Conservation (phyloP, 2,797 vertebrate species). For the Rhodeus uyekii region DNA sequence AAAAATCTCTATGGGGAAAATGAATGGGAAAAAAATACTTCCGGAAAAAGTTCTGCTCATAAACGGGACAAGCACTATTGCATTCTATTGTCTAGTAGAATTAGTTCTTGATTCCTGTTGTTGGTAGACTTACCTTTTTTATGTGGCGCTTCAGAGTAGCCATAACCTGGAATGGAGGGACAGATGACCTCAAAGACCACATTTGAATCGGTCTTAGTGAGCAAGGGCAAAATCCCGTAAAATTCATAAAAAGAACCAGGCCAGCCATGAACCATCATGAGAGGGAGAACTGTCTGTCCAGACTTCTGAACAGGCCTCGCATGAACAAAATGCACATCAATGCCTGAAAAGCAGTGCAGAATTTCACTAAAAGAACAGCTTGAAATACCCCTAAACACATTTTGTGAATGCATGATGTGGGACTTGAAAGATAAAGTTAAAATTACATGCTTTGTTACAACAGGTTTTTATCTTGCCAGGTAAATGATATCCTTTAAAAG, state of each 20-base stretch:
- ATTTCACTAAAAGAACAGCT: background rate
- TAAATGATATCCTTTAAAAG: background rate
- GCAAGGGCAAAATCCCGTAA: conserved; percentile 86
- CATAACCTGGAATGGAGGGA: conserved; percentile 90
- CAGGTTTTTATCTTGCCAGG: background rate
- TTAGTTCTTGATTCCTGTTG: background rate
- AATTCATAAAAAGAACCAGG: conserved; percentile 90
- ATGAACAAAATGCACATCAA: conserved; percentile 86
- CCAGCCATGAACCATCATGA: conserved; percentile 90
- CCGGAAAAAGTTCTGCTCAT: background rate
- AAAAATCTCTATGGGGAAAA: too few species aligned
- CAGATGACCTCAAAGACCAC: conserved; percentile 87
- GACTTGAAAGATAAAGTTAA: background rate
- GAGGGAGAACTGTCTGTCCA: conserved; percentile 74
- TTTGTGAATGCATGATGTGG: background rate
- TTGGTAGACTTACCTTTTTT: conserved; percentile 74
- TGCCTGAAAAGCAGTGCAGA: conserved; percentile 66
- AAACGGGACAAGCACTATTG: background rate
- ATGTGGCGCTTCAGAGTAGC: conserved; percentile 85
- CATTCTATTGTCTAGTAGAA: background rate
- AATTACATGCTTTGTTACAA: conserved; percentile 5
- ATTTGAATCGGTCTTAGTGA: conserved; percentile 70
- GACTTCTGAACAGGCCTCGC: conserved; percentile 73
- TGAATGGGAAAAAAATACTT: background rate
- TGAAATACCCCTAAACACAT: background rate